These are phyloP conservation scores for Oreochromis mossambicus DNA, from an alignment of 2,797 vertebrate species.

Conservation along the genomic window DNA sequence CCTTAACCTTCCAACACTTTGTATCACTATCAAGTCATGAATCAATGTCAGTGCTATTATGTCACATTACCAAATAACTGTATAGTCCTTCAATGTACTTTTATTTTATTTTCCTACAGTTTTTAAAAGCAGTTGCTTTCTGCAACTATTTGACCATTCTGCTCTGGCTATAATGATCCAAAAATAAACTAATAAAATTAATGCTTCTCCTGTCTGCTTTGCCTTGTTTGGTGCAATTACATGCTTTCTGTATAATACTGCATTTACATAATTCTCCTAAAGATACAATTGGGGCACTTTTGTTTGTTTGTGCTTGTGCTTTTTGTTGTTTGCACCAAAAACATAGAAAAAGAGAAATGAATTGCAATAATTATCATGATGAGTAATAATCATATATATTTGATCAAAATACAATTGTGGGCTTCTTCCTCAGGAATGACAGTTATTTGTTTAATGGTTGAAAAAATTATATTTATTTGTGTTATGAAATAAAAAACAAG, in stretches of 20 bases:
- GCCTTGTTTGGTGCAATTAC: constrained; percentile 57
- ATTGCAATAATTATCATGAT: constrained; percentile 55
- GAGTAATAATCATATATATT: constrained; percentile 66
- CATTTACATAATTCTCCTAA: constrained; percentile 66
- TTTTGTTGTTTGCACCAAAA: constrained; percentile 47
- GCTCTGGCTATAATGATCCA: constrained; percentile 20
- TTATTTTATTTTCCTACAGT: constrained; percentile 9
- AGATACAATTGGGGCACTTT: constrained; percentile 50
- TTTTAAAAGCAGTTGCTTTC: constrained; percentile 12
- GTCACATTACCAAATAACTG: not conserved
- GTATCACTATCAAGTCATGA: not conserved
- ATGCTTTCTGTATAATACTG: constrained; percentile 56
- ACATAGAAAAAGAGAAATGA: constrained; percentile 46
- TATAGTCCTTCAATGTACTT: not conserved
- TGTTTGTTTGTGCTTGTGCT: constrained; percentile 1
- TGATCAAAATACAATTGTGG: constrained; percentile 51
- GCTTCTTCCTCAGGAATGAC: constrained; percentile 17
- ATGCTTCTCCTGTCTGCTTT: constrained; percentile 14
- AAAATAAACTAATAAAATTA: constrained; percentile 37
- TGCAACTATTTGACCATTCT: constrained; percentile 20
- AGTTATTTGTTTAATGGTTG: constrained; percentile 48
- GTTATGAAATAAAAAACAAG: constrained; percentile 52
- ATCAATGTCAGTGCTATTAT: not conserved
- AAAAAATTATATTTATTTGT: constrained; percentile 57
- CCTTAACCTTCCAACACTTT: not conserved